Percentiles rank a stretch among this genome's conserved stretches.
Evolutionary conservation across 2,797 vertebrate species (phyloP).

Genomic region (Gallinago stenura): DNA sequence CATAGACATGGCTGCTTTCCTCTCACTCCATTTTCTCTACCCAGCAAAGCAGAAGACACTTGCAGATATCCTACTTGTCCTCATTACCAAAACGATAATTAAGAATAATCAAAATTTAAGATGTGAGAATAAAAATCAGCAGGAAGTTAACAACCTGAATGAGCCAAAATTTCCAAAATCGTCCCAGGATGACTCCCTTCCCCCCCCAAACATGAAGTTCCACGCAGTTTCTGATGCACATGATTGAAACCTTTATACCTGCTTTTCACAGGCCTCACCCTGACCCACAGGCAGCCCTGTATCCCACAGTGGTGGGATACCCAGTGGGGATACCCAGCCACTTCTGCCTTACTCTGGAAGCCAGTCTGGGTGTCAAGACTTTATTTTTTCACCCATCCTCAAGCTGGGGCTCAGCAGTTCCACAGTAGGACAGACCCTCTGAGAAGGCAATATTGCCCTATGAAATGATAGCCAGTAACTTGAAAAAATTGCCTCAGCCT

Average conservation of each 20-base stretch:
- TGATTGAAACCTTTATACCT: not conserved
- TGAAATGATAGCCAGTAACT: not conserved
- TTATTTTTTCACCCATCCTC: not conserved
- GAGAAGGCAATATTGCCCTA: no score
- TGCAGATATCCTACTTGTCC: not conserved
- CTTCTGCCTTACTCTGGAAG: not conserved
- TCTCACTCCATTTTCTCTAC: not conserved
- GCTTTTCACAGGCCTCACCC: no score
- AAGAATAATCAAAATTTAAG: not conserved
- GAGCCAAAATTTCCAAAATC: not conserved
- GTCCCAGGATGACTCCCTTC: not conserved
- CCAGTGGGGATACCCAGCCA: no score
- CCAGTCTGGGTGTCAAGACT: not conserved
- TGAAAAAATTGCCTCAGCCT: not conserved
- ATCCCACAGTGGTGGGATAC: not conserved
- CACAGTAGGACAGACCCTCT: no score
- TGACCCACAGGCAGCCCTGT: fast-evolving
- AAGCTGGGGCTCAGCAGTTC: not conserved
- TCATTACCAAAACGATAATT: not conserved
- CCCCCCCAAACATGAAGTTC: no score
- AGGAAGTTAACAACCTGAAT: not conserved
- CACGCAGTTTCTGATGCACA: fast-evolving
- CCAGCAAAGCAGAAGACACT: fast-evolving
- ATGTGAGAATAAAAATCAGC: not conserved
- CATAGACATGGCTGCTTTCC: fast-evolving